phyloP scores from a whole-genome alignment of 2,888 invertebrate genomes.

The Cheilosia impressa region DNA sequence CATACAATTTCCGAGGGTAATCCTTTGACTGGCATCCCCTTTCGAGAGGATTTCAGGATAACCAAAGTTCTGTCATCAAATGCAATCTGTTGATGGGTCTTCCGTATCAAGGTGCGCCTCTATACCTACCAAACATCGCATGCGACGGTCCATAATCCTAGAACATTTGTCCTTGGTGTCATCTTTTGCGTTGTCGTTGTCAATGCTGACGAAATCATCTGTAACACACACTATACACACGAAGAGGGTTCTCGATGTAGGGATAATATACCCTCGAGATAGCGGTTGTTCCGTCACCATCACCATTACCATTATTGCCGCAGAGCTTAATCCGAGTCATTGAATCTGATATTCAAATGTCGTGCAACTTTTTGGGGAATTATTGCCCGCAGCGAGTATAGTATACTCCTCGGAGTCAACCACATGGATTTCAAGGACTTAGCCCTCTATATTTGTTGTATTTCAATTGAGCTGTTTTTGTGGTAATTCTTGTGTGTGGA shows the following conservation, averaged over 20 bases:
- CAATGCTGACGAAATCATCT: slow-evolving; percentile 21
- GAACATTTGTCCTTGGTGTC: slow-evolving; percentile 37
- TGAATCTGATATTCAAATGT: slow-evolving; percentile 69
- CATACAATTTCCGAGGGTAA: slow-evolving; percentile 42
- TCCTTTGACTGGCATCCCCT: slow-evolving; percentile 40
- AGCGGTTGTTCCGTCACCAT: slow-evolving; percentile 38
- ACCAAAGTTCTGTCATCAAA: slow-evolving; percentile 56
- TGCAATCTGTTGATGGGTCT: slow-evolving; percentile 61
- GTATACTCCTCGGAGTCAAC: slow-evolving; percentile 32
- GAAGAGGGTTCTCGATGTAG: slow-evolving; percentile 3
- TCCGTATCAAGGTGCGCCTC: slow-evolving; percentile 26
- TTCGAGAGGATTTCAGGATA: slow-evolving; percentile 43
- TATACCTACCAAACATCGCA: neutral
- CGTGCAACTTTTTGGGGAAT: slow-evolving; percentile 53
- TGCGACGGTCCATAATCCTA: slow-evolving; percentile 40
- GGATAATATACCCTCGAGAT: slow-evolving; percentile 22
- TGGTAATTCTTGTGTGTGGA: slow-evolving; percentile 29
- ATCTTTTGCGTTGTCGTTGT: slow-evolving; percentile 3
- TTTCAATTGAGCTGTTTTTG: slow-evolving; percentile 58
- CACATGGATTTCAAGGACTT: slow-evolving; percentile 46
- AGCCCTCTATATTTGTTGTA: slow-evolving; percentile 57
- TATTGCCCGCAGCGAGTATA: slow-evolving; percentile 20
- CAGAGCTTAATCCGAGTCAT: slow-evolving; percentile 67
- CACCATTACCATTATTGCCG: slow-evolving; percentile 29
- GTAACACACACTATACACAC: slow-evolving; percentile 13